A percentile compares a stretch with the other conserved stretches of the same genome.
These are phyloP conservation scores for Spicauda simplicius DNA, from an alignment of 2,888 invertebrate genomes.

Conservation along the genomic window DNA sequence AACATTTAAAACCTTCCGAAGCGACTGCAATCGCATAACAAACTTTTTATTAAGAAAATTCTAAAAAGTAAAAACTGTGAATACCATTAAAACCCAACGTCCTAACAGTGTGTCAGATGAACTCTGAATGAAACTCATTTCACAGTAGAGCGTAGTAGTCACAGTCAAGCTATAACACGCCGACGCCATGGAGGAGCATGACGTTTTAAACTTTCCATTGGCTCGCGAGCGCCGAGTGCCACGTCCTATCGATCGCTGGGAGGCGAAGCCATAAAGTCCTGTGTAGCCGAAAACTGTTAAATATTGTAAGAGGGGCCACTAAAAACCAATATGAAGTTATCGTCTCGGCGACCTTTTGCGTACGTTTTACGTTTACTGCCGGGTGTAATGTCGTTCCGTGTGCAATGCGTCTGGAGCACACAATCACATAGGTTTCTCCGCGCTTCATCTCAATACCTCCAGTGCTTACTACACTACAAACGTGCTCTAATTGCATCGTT, in stretches of 20 bases:
- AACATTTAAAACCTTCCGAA: too few relatives aligned
- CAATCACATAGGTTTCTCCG: background rate
- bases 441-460: background rate
- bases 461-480: background rate
- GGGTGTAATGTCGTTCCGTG: conserved; percentile 26
- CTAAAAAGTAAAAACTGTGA: too few relatives aligned
- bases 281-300: conserved; percentile 34
- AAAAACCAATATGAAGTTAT: conserved; percentile 23
- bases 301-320: conserved; percentile 33
- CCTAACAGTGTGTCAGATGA: background rate
- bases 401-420: conserved; percentile 32
- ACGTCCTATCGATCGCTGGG: conserved; percentile 31
- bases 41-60: too few relatives aligned
- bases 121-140: background rate
- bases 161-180: background rate
- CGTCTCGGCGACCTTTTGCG: conserved; percentile 27
- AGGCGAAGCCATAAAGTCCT: conserved; percentile 35
- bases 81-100: background rate
- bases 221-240: conserved; percentile 20
- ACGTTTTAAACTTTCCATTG: conserved; percentile 29
- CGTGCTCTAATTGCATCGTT: background rate
- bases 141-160: background rate
- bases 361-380: conserved; percentile 26
- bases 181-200: conserved; percentile 13
- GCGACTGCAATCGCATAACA: too few relatives aligned